Conservation (phyloP, 2,888 invertebrate species). For the Trypoxylon attenuatum region DNA sequence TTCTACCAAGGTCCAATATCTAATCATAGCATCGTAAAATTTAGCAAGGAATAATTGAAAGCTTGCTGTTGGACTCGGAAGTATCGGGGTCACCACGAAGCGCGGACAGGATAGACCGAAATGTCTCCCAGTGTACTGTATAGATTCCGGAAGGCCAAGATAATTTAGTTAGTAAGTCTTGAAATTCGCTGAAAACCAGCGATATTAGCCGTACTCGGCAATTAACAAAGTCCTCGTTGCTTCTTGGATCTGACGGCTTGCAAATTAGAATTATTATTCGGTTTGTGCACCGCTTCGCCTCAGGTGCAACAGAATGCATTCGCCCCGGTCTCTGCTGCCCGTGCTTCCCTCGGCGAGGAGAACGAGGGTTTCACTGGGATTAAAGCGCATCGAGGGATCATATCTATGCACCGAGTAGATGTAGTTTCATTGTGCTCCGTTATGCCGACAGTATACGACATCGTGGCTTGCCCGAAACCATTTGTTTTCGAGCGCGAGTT, state of each 20-base stretch:
- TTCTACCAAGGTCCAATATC: too few relatives aligned
- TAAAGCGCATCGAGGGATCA: conserved; percentile 56
- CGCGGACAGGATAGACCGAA: too few relatives aligned
- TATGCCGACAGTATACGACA: conserved; percentile 32
- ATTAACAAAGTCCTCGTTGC: conserved; percentile 2
- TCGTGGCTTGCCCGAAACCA: conserved; percentile 38
- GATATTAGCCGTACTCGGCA: background rate
- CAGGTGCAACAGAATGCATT: conserved; percentile 43
- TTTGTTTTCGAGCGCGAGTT: conserved; percentile 48
- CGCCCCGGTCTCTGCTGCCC: conserved; percentile 23
- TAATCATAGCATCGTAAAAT: too few relatives aligned
- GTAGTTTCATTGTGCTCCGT: conserved; percentile 36
- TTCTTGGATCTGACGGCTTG: conserved; percentile 22
- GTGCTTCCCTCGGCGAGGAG: conserved; percentile 21
- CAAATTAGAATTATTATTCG: conserved; percentile 51
- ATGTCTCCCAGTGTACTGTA: too few relatives aligned
- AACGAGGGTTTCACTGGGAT: conserved; percentile 44
- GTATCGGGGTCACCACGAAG: too few relatives aligned
- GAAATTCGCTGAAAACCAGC: background rate
- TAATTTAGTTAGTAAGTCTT: too few relatives aligned
- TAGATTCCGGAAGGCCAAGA: too few relatives aligned
- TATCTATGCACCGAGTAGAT: conserved; percentile 45
- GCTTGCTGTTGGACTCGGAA: too few relatives aligned
- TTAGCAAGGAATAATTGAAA: too few relatives aligned
- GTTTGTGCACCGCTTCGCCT: conserved; percentile 17